phyloP scores from a whole-genome alignment of 2,797 vertebrate genomes.

The Eutrigla gurnardus region DNA sequence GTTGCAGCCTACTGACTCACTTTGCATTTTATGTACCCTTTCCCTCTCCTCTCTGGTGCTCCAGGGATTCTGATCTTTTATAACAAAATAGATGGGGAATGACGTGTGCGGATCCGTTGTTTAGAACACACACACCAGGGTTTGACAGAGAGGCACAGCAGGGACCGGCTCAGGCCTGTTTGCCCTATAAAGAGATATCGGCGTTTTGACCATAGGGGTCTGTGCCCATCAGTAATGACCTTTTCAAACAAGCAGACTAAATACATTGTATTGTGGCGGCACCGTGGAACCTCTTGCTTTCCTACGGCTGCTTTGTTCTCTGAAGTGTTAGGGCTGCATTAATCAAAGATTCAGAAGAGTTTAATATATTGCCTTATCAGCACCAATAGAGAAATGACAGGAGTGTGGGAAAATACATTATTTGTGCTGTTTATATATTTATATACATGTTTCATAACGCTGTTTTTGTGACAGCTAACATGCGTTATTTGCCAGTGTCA shows the following conservation, averaged over 20 bases:
- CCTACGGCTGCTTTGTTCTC: constrained; percentile 68
- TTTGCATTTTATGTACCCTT: constrained; percentile 56
- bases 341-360: constrained; percentile 76
- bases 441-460: background rate
- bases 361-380: constrained; percentile 58
- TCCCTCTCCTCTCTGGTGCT: constrained; percentile 40
- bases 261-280: constrained; percentile 71
- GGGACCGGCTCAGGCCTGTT: constrained; percentile 64
- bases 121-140: constrained; percentile 56
- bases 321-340: constrained; percentile 62
- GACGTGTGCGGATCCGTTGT: constrained; percentile 70
- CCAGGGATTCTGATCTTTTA: constrained; percentile 49
- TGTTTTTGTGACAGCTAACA: constrained; percentile 19
- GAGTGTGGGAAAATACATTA: constrained; percentile 1
- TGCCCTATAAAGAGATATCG: constrained; percentile 76
- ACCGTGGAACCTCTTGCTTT: constrained; percentile 66
- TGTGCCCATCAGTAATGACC: constrained; percentile 81
- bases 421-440: too few species aligned
- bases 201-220: constrained; percentile 78
- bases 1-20: constrained; percentile 27
- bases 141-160: constrained; percentile 69
- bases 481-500: constrained; percentile 24
- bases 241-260: constrained; percentile 79
- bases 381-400: constrained; percentile 33
- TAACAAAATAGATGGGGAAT: constrained; percentile 51